phyloP scores from a whole-genome alignment of 2,113 vertebrate species.

The Cottus gobio region DNA sequence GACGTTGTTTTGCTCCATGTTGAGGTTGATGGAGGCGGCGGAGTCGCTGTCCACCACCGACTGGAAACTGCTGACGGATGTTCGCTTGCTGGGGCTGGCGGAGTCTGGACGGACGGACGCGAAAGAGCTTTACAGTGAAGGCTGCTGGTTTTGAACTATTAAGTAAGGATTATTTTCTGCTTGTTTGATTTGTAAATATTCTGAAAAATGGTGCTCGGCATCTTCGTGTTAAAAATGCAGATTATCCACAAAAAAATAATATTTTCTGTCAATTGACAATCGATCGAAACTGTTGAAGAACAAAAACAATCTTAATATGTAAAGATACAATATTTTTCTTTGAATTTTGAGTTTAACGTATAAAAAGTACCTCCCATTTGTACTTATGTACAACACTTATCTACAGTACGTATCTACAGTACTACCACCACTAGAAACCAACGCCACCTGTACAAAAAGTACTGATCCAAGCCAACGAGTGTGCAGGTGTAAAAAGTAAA shows the following conservation, averaged over 20 bases:
- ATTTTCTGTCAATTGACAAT: neutral
- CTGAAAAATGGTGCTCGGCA: neutral
- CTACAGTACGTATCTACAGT: neutral
- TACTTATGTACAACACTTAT: neutral
- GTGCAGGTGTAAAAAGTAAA: too few relatives aligned
- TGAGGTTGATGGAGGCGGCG: constrained; percentile 97
- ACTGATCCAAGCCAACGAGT: neutral
- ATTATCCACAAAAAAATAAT: neutral
- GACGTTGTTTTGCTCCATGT: constrained; percentile 99
- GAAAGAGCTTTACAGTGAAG: neutral
- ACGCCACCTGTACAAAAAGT: neutral
- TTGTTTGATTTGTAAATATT: neutral
- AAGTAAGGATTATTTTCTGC: neutral
- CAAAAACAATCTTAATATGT: neutral
- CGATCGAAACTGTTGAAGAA: too few relatives aligned
- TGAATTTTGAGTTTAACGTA: neutral
- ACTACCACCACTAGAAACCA: neutral
- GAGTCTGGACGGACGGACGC: constrained; percentile 85
- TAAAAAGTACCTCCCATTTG: neutral
- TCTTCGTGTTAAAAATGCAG: neutral
- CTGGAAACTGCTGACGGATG: constrained; percentile 98
- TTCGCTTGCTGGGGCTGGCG: constrained; percentile 96
- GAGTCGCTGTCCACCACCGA: constrained; percentile 98
- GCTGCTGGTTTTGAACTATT: neutral
- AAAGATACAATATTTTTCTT: neutral